Percentiles rank a stretch among this genome's conserved stretches.
These are phyloP conservation scores for Falco columbarius DNA, from an alignment of 2,797 vertebrate species.

Conservation along the genomic window DNA sequence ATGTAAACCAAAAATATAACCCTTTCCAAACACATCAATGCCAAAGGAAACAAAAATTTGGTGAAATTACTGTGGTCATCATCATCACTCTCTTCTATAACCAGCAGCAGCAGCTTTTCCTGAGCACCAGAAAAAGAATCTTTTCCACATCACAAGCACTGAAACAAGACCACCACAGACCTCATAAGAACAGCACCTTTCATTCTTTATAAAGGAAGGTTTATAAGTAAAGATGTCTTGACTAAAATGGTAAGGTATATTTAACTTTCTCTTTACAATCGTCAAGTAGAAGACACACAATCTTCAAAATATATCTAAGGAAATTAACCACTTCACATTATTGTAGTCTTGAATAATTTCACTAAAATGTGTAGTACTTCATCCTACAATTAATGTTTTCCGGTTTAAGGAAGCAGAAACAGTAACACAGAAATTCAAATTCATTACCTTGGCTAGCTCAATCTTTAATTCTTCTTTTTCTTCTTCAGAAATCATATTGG, in stretches of 20 bases:
- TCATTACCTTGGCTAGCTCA: slow-evolving; percentile 88
- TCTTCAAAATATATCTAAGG: background rate
- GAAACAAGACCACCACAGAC: background rate
- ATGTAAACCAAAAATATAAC: background rate
- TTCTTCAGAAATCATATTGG: slow-evolving; percentile 86
- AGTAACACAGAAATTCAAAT: background rate
- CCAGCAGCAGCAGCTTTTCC: background rate
- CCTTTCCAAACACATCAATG: background rate
- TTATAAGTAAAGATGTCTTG: background rate
- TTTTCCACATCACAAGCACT: background rate
- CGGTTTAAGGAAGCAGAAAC: background rate
- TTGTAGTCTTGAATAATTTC: background rate
- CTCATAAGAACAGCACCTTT: background rate
- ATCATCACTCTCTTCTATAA: background rate
- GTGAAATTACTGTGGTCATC: background rate
- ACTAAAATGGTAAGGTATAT: background rate
- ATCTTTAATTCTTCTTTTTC: slow-evolving; percentile 91
- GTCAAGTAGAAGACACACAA: background rate
- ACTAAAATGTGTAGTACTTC: background rate
- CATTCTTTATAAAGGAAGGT: background rate
- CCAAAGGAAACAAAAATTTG: background rate
- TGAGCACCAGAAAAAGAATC: background rate
- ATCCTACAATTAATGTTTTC: background rate
- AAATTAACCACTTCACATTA: background rate
- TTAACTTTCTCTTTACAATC: background rate